Base-by-base conservation (phyloP, 2,888 invertebrate species). In the Timandra comae region DNA sequence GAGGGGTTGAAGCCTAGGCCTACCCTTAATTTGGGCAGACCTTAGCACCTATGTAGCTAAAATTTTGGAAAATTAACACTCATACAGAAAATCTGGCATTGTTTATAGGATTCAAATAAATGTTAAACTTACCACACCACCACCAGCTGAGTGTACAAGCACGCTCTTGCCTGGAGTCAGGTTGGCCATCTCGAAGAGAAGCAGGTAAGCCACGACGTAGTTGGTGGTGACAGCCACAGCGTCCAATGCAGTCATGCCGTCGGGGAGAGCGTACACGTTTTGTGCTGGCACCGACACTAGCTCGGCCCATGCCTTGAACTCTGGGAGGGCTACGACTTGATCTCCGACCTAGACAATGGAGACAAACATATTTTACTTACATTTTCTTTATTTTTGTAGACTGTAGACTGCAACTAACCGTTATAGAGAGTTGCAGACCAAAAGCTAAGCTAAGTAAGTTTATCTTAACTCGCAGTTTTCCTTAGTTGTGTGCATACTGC, bases 41-140 rank as follows among this genome's bases (percentile, higher is more conserved):
- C n/a, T n/a, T n/a, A n/a, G n/a, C n/a, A n/a, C n/a, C n/a, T n/a
- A n/a, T n/a, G n/a, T n/a, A n/a, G n/a, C n/a, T n/a, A n/a, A n/a
- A n/a, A n/a, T n/a, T n/a, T n/a, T n/a, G n/a, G n/a, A n/a, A n/a
- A n/a, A n/a, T n/a, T n/a, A n/a, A n/a, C n/a, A n/a, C n/a, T n/a
- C n/a, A n/a, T n/a, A n/a, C n/a, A n/a, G n/a, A n/a, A n/a, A n/a
- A n/a, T n/a, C n/a, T n/a, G n/a, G n/a, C n/a, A n/a, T n/a, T n/a
- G n/a, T n/a, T n/a, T n/a, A n/a, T n/a, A n/a, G n/a, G n/a, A n/a
- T n/a, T n/a, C n/a, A n/a, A n/a, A n/a, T n/a, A n/a, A n/a, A n/a
- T n/a, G n/a, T n/a, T n/a, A n/a, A n/a, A n/a, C 94, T 91, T 80
- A 93, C 95, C 88, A 96, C 94, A 40, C 94, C 95, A 39, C 96